Evolutionary conservation across 2,113 vertebrate genomes (phyloP), one percentile per base, ranked within the genome.

Genomic region (Cephalopterus ornatus): DNA sequence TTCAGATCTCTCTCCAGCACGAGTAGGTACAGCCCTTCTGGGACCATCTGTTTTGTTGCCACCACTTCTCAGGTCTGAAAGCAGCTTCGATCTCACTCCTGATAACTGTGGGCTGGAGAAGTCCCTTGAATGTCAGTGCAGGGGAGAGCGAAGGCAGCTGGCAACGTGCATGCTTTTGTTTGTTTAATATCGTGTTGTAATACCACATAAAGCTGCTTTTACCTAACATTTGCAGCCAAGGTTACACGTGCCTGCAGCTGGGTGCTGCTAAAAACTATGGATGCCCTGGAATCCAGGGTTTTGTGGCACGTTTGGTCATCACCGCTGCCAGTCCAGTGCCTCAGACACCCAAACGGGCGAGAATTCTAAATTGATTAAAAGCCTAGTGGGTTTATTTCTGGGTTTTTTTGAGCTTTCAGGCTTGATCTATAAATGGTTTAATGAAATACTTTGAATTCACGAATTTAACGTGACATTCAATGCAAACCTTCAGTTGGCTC

Each of bases 41-140:
- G 81, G 76, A 83, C 76, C 92, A 65, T 74, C 90, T 77, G 85
- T 50, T 90, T 90, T 88, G 62, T 37, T 59, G 92, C 89, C 47
- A 73, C 28, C 62, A 6, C 53, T 72, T 46, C 89, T 76, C 95
- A 68, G 72, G 21, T 55, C 14, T 56, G 85, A 44, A 55, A 78
- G 19, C 7, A 28, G 81, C 71, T 14, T 12, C 8, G 3, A 74
- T 67, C 75, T 83, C 92, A 10, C 72, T 80, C 72, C 78, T 47
- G 10, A 30, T 19, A 33, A 52, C n/a, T 37, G 67, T 16, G 35
- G 90, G 82, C 88, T 88, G 92, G 5, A 37, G 42, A n/a, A 63
- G 82, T 70, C 82, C 75, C 75, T 55, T 72, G 12, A 47, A 52
- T 44, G 78, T 24, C 11, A 2, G 59, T 30, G 82, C 72, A n/a